Percentiles rank a stretch among this genome's conserved stretches.
These are phyloP conservation scores for Tamias sibiricus DNA, from an alignment of 2,113 vertebrate species.

Conservation along the genomic window DNA sequence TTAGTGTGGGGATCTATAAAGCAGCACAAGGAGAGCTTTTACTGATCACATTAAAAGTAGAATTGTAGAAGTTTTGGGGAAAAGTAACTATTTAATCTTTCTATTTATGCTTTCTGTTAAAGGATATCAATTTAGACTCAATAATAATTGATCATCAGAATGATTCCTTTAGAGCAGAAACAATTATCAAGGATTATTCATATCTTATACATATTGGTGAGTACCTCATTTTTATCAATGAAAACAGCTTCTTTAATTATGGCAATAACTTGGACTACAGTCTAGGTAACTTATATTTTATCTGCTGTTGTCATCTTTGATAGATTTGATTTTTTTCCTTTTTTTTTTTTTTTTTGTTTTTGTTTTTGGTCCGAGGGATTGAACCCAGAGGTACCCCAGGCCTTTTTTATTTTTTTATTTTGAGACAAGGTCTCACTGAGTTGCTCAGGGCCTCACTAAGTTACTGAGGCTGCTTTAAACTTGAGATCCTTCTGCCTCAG, in stretches of 20 bases:
- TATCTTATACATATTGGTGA: slow-evolving; percentile 93
- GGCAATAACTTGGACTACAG: background rate
- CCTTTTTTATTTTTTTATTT: too few species aligned
- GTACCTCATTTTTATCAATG: slow-evolving; percentile 80
- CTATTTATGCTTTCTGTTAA: slow-evolving; percentile 53
- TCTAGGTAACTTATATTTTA: slow-evolving; percentile 16
- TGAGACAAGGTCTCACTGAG: too few species aligned
- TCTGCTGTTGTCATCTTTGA: background rate
- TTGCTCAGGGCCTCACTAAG: too few species aligned
- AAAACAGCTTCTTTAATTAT: background rate
- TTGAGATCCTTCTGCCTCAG: too few species aligned
- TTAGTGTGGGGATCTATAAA: background rate
- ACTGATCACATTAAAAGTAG: background rate
- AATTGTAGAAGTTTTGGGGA: background rate
- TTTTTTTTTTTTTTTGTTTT: too few species aligned
- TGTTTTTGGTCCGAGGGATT: background rate
- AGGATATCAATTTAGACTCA: slow-evolving; percentile 89
- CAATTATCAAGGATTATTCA: slow-evolving; percentile 90
- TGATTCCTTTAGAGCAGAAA: slow-evolving; percentile 89
- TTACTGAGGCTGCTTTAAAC: too few species aligned
- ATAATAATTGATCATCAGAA: slow-evolving; percentile 89
- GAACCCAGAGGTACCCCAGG: too few species aligned
- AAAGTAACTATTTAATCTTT: slow-evolving; percentile 43
- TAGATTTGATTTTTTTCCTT: background rate
- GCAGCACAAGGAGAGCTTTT: background rate